phyloP scores from a whole-genome alignment of 2,113 vertebrate species.

The Phyllostomus hastatus region DNA sequence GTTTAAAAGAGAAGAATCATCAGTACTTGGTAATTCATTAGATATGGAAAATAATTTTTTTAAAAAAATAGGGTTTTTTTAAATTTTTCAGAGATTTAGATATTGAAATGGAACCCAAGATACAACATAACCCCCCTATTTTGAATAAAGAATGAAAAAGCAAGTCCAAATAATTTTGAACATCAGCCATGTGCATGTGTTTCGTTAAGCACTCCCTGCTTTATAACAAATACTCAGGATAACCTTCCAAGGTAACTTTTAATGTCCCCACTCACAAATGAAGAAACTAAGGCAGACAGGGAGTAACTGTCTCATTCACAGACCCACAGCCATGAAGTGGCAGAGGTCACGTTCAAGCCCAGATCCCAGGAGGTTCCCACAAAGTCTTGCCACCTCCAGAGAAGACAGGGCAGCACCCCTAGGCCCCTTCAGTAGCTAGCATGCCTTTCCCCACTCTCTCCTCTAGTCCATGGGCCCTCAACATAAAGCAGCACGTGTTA shows the following conservation, averaged over 20 bases:
- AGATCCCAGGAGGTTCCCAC: background rate
- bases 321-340: background rate
- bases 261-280: background rate
- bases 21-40: background rate
- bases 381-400: background rate
- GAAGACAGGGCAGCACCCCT: background rate
- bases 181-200: background rate
- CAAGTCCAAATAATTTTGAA: background rate
- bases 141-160: background rate
- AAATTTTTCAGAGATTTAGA: background rate
- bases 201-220: background rate
- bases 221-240: background rate
- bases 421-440: background rate
- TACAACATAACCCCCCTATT: background rate
- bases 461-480: background rate
- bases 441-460: background rate
- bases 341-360: background rate
- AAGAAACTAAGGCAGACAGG: background rate
- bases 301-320: background rate
- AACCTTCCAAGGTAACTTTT: background rate
- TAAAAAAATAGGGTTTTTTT: background rate
- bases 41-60: background rate
- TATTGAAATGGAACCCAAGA: background rate
- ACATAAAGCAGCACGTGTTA: background rate
- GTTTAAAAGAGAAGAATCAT: background rate